Conservation (phyloP, 2,888 invertebrate genomes). For the Neria commutata region DNA sequence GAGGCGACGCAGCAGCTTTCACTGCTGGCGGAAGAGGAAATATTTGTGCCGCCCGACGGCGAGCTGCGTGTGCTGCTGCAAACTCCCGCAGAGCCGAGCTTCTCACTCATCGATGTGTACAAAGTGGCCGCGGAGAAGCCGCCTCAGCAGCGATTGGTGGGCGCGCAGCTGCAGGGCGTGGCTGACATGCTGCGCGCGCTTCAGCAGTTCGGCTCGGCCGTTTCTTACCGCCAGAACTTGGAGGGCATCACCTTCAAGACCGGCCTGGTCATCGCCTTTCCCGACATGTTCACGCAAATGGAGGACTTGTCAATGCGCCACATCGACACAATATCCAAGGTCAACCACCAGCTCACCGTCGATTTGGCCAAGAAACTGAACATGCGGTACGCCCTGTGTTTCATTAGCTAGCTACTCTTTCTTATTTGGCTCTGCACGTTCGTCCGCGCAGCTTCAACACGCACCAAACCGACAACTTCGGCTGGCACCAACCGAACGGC, state of each 20-base stretch:
- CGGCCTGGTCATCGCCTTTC: conserved; percentile 57
- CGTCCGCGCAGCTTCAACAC: conserved; percentile 54
- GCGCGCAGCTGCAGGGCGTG: conserved; percentile 26
- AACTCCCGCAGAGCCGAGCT: conserved; percentile 5
- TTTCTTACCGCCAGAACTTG: conserved; percentile 51
- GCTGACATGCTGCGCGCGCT: conserved; percentile 38
- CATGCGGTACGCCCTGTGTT: conserved; percentile 50
- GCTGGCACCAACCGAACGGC: conserved; percentile 65
- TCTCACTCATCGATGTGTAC: conserved; percentile 50
- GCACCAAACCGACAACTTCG: conserved; percentile 63
- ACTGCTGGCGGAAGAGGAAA: conserved; percentile 40
- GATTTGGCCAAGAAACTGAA: conserved; percentile 60
- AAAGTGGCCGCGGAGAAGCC: conserved; percentile 48
- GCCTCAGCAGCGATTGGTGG: conserved; percentile 37
- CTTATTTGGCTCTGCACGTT: neutral
- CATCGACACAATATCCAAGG: conserved; percentile 62
- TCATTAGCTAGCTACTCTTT: too few species aligned
- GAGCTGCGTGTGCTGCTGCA: conserved; percentile 46
- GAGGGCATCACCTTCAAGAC: conserved; percentile 55
- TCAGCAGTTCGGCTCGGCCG: conserved; percentile 46
- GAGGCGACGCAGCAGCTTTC: conserved; percentile 30
- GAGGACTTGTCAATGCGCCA: conserved; percentile 57
- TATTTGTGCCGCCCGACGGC: conserved; percentile 54
- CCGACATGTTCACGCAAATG: conserved; percentile 57
- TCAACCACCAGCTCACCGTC: conserved; percentile 57